These are phyloP conservation scores for Tachycineta bicolor DNA, from an alignment of 2,113 vertebrate genomes.

Conservation along the genomic window DNA sequence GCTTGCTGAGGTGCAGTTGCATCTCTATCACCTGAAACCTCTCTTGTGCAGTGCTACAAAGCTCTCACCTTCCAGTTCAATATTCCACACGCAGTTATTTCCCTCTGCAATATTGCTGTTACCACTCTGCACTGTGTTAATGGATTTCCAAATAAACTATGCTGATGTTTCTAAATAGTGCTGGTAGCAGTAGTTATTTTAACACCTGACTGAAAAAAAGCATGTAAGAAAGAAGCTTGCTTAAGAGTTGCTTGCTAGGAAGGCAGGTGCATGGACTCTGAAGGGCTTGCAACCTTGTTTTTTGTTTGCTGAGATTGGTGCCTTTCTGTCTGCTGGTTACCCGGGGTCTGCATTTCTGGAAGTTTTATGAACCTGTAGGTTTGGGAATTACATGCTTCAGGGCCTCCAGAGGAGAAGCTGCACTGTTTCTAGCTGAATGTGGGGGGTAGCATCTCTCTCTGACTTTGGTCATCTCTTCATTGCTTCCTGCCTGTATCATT, in stretches of 20 bases:
- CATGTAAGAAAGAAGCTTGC: background rate
- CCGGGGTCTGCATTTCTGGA: background rate
- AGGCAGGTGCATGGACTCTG: background rate
- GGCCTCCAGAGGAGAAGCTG: background rate
- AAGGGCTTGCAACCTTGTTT: background rate
- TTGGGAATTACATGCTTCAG: background rate
- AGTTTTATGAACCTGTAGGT: background rate
- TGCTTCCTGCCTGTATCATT: background rate
- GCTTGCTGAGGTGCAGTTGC: background rate
- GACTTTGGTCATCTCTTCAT: background rate
- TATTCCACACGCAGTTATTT: background rate
- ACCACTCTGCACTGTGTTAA: background rate
- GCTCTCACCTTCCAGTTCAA: background rate
- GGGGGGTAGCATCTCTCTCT: background rate
- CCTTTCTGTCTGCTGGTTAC: background rate
- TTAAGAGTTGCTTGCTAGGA: background rate
- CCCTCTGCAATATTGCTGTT: background rate
- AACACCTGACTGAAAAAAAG: background rate
- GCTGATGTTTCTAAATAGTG: background rate
- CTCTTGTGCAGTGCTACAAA: background rate
- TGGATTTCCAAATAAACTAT: background rate
- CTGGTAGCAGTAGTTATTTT: background rate
- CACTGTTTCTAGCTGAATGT: background rate
- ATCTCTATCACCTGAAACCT: background rate
- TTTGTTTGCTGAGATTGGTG: background rate